Evolutionary conservation across 2,797 vertebrate genomes (phyloP), one percentile per base, ranked within the genome.

Genomic region (Vespertilio murinus): DNA sequence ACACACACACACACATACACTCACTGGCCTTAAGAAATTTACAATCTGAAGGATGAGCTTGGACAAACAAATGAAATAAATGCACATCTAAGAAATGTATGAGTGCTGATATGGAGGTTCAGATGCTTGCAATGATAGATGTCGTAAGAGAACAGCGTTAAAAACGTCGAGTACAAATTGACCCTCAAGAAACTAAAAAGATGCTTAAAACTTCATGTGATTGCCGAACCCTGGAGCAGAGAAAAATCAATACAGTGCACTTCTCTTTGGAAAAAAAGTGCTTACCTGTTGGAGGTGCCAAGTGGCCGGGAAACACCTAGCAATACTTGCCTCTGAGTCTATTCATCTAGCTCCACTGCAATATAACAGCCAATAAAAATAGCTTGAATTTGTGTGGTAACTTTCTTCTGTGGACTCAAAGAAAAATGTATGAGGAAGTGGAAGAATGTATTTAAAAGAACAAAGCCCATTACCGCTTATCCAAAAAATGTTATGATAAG

Each of bases 161-260:
- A 94, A 89, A 92, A 81, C 8, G 30, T 79, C 59, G 69, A 65
- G 40, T 52, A 93, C 54, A 94, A 95, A 90, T 42, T 75, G 79
- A 30, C 69, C 20, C 45, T 93, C 70, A 56, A 89, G 91, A 92
- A 96, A 9, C 79, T 82, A 93, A 93, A 74, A 79, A 95, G 74
- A 75, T 54, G 33, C 30, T 96, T 84, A 83, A 91, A 94, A 70
- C 64, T 87, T 92, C 90, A 77, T 61, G 10, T 88, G 70, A 93
- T 73, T 89, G 75, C 73, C 75, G 83, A 88, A 65, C 4, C 0
- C 61, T 84, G 28, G 61, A 90, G 65, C 25, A 45, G 33, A 92
- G 8, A 40, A 79, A 79, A 59, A 94, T 94, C 82, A 71, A 87
- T 94, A 70, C 11, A 67, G 35, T 3, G 6, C 9, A 75, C 71